A percentile compares a stretch with the other conserved stretches of the same genome.
phyloP scores from a whole-genome alignment of 2,797 vertebrate genomes.

The Periophthalmus magnuspinnatus region DNA sequence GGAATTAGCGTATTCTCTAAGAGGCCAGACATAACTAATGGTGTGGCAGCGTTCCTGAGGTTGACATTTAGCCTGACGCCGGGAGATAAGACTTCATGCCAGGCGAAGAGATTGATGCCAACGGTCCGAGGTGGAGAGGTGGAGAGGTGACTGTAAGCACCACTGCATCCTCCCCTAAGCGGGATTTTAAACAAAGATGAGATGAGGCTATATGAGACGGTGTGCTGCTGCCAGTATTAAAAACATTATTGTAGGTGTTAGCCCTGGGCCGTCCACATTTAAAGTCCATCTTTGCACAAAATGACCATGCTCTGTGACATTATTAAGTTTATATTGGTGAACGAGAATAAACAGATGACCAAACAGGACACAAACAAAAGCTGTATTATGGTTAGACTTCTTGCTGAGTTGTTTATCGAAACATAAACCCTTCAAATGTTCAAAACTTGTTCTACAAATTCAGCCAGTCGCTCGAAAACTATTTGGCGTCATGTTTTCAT shows the following conservation, averaged over 20 bases:
- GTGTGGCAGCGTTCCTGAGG: constrained; percentile 46
- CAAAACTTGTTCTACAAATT: constrained; percentile 7
- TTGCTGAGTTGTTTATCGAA: background rate
- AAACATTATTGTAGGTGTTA: constrained; percentile 34
- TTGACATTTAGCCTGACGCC: constrained; percentile 64
- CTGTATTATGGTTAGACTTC: background rate
- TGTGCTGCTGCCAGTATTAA: constrained; percentile 13
- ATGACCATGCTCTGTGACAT: background rate
- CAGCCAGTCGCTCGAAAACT: too few species aligned
- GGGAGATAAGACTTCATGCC: constrained; percentile 60
- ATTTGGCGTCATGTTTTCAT: background rate
- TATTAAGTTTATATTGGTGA: background rate
- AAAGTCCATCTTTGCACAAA: constrained; percentile 23
- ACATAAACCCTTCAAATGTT: background rate
- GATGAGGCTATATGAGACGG: constrained; percentile 29
- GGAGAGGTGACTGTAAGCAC: constrained; percentile 14
- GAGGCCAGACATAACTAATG: constrained; percentile 65
- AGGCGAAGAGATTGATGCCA: constrained; percentile 44
- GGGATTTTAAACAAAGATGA: constrained; percentile 41
- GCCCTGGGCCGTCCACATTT: constrained; percentile 46
- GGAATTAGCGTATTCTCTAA: constrained; percentile 62
- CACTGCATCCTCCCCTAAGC: constrained; percentile 18
- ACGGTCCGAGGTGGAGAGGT: constrained; percentile 24
- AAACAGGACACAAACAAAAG: background rate
- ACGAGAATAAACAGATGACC: background rate